Evolutionary conservation across 2,888 invertebrate species (phyloP).

Genomic region (Helobdella robusta): DNA sequence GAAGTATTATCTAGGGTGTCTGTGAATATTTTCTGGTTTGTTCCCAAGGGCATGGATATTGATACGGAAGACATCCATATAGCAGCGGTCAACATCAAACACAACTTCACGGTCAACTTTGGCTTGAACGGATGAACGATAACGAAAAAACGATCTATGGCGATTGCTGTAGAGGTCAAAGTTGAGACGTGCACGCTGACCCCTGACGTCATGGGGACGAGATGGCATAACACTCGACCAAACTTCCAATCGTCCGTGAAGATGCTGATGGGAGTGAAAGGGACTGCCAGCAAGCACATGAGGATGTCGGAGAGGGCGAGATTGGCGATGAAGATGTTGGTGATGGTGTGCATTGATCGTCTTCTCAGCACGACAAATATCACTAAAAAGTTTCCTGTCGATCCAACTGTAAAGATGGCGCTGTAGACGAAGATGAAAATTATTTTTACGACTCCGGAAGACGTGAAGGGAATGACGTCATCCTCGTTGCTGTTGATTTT

Average conservation of each 20-base stretch:
- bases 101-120: slow-evolving; percentile 77
- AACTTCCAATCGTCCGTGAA: slow-evolving; percentile 94
- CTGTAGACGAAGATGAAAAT: slow-evolving; percentile 53
- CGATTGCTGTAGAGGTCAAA: slow-evolving; percentile 88
- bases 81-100: slow-evolving; percentile 70
- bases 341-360: slow-evolving; percentile 91
- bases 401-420: slow-evolving; percentile 73
- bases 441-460: no score
- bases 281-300: slow-evolving; percentile 82
- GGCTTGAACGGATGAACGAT: slow-evolving; percentile 91
- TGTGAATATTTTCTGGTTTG: slow-evolving; percentile 54
- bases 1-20: slow-evolving; percentile 31
- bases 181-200: slow-evolving; percentile 95
- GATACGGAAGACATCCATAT: slow-evolving; percentile 83
- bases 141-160: slow-evolving; percentile 90
- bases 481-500: no score
- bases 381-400: slow-evolving; percentile 58
- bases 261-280: slow-evolving; percentile 83
- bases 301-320: slow-evolving; percentile 87
- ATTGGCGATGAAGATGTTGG: slow-evolving; percentile 92
- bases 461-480: no score
- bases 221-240: slow-evolving; percentile 77
- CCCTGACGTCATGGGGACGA: slow-evolving; percentile 71
- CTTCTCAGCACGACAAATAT: slow-evolving; percentile 76
- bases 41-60: slow-evolving; percentile 80